A percentile compares a stretch with the other conserved stretches of the same genome.
phyloP scores from a whole-genome alignment of 2,888 invertebrate species.

The Nomada ferruginata region DNA sequence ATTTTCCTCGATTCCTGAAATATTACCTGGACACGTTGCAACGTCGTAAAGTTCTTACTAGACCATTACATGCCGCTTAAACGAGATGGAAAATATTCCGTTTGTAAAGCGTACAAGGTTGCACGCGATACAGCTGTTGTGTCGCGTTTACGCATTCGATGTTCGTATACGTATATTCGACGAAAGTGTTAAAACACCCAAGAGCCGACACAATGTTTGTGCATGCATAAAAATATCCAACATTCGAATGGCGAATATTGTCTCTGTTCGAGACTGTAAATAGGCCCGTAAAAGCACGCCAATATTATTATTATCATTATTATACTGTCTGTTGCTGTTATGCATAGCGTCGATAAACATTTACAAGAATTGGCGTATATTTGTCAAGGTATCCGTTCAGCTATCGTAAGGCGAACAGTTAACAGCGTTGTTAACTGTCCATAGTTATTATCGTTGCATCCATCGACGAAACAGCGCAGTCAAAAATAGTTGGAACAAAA shows the following conservation, averaged over 20 bases:
- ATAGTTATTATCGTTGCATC: conserved; percentile 7
- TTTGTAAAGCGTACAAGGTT: conserved; percentile 7
- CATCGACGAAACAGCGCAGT: not conserved
- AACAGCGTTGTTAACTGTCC: not conserved
- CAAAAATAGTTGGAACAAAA: conserved; percentile 24
- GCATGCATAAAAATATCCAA: not conserved
- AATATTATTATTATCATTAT: too few species aligned
- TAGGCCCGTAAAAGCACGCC: too few species aligned
- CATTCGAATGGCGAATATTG: too few species aligned
- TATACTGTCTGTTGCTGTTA: too few species aligned
- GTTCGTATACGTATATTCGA: too few species aligned
- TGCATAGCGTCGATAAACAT: too few species aligned
- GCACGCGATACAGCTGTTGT: not conserved
- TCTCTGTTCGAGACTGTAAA: too few species aligned
- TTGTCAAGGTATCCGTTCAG: too few species aligned
- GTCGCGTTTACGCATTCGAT: too few species aligned
- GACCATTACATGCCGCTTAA: conserved; percentile 4
- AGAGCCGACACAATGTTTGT: not conserved
- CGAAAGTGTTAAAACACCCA: too few species aligned
- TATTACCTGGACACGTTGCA: conserved; percentile 20
- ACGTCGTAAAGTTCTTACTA: conserved; percentile 25
- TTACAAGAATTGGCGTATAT: too few species aligned
- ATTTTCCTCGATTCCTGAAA: conserved; percentile 2
- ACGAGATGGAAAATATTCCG: conserved; percentile 6
- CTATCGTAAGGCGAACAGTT: not conserved